A percentile compares a stretch with the other conserved stretches of the same genome.
Evolutionary conservation across 2,113 vertebrate species (phyloP).

Genomic region (Reinhardtius hippoglossoides): DNA sequence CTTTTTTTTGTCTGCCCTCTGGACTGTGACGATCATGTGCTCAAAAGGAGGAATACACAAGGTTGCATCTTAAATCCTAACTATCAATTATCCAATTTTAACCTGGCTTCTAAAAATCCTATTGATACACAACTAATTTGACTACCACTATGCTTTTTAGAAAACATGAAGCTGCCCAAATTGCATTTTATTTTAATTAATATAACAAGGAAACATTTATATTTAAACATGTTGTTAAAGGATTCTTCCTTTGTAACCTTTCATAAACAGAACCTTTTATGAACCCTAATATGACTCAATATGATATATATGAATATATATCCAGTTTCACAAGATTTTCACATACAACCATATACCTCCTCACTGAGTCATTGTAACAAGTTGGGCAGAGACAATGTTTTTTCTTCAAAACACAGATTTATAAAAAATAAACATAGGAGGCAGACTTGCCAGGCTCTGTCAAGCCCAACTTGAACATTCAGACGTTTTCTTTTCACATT

Average conservation of each 20-base stretch:
- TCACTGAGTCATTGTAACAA: no score
- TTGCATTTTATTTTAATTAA: background rate
- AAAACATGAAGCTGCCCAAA: background rate
- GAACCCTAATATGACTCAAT: no score
- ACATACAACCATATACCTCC: no score
- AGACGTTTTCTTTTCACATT: background rate
- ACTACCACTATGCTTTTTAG: no score
- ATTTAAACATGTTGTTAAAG: background rate
- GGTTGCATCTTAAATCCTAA: background rate
- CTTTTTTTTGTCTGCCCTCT: slow-evolving; percentile 43
- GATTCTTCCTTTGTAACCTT: no score
- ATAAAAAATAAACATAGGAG: background rate
- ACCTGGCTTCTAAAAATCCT: background rate
- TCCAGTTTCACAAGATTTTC: no score
- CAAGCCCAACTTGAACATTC: background rate
- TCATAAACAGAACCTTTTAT: no score
- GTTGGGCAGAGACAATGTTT: background rate
- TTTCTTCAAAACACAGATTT: background rate
- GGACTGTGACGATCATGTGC: slow-evolving; percentile 42
- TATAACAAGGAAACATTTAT: background rate
- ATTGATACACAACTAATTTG: background rate
- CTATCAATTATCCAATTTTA: background rate
- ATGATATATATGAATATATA: no score
- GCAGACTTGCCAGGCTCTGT: background rate
- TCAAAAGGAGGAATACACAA: background rate